Conservation (phyloP, 2,888 invertebrate species). For the Caenorhabditis sp. region DNA sequence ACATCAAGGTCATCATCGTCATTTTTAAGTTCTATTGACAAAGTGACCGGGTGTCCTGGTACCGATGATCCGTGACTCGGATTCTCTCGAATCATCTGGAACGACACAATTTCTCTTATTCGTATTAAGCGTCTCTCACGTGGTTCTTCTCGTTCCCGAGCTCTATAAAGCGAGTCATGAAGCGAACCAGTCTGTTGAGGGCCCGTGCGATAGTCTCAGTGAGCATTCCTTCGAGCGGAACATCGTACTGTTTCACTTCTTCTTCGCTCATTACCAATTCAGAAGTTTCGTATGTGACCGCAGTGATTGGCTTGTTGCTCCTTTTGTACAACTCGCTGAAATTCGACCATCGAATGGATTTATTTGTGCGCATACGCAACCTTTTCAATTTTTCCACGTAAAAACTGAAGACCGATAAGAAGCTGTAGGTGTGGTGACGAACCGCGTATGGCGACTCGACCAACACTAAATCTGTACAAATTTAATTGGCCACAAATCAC, state of each 20-base stretch:
- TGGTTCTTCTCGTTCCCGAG: conserved; percentile 58
- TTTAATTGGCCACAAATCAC: conserved; percentile 29
- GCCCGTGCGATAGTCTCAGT: conserved; percentile 38
- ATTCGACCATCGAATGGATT: too few species aligned
- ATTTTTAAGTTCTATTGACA: conserved; percentile 43
- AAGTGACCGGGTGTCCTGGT: conserved; percentile 42
- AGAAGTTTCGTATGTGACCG: conserved; percentile 17
- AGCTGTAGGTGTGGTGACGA: conserved; percentile 31
- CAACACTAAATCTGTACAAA: conserved; percentile 44
- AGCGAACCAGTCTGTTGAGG: conserved; percentile 43
- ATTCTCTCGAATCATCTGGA: conserved; percentile 50
- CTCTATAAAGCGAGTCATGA: conserved; percentile 49
- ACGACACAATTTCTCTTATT: too few species aligned
- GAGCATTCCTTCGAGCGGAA: conserved; percentile 34
- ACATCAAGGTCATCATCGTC: conserved; percentile 46
- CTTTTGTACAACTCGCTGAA: conserved; percentile 46
- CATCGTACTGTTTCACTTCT: conserved; percentile 35
- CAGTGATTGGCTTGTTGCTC: conserved; percentile 5
- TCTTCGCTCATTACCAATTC: conserved; percentile 34
- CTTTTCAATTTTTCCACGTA: conserved; percentile 49
- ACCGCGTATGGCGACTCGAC: conserved; percentile 37
- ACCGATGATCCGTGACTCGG: conserved; percentile 49
- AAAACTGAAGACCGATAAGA: conserved; percentile 48
- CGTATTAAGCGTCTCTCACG: conserved; percentile 13
- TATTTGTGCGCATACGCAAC: conserved; percentile 11